phyloP scores from a whole-genome alignment of 92 coral and sea anemone species.

The Phenganax subtilis region DNA sequence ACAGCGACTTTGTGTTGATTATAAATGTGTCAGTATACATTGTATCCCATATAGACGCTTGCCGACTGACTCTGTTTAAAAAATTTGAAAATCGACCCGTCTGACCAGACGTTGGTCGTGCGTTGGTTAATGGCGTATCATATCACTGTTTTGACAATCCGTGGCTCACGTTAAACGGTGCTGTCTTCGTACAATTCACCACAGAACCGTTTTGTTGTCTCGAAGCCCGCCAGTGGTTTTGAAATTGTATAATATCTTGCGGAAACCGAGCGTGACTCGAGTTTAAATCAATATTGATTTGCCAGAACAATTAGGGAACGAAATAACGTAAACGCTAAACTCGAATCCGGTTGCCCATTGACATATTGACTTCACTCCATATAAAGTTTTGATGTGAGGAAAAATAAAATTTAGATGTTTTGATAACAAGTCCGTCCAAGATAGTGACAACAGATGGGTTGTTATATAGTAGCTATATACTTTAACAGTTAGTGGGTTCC shows the following conservation, averaged over 20 bases:
- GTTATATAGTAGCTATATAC: too few species aligned
- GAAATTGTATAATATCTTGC: constrained; percentile 15
- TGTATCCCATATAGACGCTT: not conserved
- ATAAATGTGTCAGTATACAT: not conserved
- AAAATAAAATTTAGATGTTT: not conserved
- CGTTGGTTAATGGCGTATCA: not conserved
- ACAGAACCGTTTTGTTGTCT: too few species aligned
- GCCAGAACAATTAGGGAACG: constrained; percentile 19
- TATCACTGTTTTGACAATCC: not conserved
- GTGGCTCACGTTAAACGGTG: not conserved
- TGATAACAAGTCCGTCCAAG: not conserved
- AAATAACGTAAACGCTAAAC: not conserved
- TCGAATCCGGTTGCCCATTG: constrained; percentile 21
- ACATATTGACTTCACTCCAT: constrained; percentile 22
- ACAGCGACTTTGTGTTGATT: not conserved
- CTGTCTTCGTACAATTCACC: too few species aligned
- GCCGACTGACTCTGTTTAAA: not conserved
- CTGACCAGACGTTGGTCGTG: not conserved
- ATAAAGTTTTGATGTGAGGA: not conserved
- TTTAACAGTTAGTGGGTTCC: too few species aligned
- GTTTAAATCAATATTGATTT: constrained; percentile 29
- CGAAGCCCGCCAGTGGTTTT: not conserved
- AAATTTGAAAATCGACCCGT: not conserved
- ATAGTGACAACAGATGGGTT: not conserved
- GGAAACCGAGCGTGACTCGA: constrained; percentile 30